Evolutionary conservation across 2,797 vertebrate species (phyloP).

Genomic region (Cyclopterus lumpus): DNA sequence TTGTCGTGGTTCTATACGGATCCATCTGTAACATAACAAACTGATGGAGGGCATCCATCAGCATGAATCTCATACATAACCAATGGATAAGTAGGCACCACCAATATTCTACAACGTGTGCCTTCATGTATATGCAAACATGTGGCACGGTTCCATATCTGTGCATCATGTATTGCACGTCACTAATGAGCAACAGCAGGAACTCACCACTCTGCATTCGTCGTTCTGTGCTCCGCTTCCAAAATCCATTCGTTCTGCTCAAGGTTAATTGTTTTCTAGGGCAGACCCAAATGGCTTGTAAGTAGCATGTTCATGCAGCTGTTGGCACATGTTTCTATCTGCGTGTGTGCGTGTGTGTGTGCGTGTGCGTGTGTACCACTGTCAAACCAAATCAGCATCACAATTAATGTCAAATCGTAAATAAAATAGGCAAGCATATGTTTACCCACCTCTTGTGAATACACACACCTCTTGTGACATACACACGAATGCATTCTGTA

Average conservation of each 20-base stretch:
- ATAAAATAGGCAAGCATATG: conserved; percentile 47
- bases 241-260: conserved; percentile 58
- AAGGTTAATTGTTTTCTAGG: conserved; percentile 72
- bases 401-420: conserved; percentile 59
- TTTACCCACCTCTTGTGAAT: conserved; percentile 45
- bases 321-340: conserved; percentile 28
- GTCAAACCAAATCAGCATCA: conserved; percentile 59
- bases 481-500: conserved; percentile 9
- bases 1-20: not conserved
- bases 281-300: conserved; percentile 53
- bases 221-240: conserved; percentile 19
- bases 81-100: conserved; percentile 5
- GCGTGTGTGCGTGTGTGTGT: not conserved
- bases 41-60: conserved; percentile 45
- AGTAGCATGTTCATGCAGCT: conserved; percentile 60
- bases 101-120: conserved; percentile 32
- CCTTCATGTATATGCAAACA: conserved; percentile 50
- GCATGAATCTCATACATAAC: conserved; percentile 46
- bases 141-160: conserved; percentile 45
- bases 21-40: conserved; percentile 21
- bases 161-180: conserved; percentile 22
- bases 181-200: conserved; percentile 65
- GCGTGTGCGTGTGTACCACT: not conserved
- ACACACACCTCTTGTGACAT: conserved; percentile 22
- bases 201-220: conserved; percentile 31